Conservation (phyloP, 1,140 invertebrate species). For the Tetragonula clypearis region DNA sequence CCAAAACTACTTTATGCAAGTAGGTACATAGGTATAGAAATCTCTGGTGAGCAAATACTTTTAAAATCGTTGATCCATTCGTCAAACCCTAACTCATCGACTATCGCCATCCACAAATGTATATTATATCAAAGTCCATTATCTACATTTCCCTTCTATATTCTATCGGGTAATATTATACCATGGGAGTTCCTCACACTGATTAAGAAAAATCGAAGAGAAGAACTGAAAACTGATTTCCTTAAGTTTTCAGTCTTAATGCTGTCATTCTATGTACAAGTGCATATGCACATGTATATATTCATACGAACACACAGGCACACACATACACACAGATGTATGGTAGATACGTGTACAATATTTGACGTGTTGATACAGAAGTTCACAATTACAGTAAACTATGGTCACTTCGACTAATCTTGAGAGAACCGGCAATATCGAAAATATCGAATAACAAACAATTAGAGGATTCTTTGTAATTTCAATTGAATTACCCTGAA, state of each 20-base stretch:
- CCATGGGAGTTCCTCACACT: background rate
- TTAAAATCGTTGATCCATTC: constrained; percentile 12
- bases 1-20: background rate
- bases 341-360: background rate
- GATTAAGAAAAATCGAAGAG: background rate
- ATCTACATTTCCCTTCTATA: background rate
- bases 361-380: background rate
- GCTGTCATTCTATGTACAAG: constrained; percentile 18
- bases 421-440: background rate
- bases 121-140: constrained; percentile 39
- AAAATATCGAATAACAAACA: background rate
- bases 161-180: constrained; percentile 7
- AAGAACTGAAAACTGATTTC: constrained; percentile 26
- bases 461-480: background rate
- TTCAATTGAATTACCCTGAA: constrained; percentile 36
- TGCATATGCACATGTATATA: background rate
- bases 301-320: background rate
- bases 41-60: background rate
- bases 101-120: constrained; percentile 28
- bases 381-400: constrained; percentile 4
- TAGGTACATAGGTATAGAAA: constrained; percentile 24
- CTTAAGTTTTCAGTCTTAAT: constrained; percentile 37
- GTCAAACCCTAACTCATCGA: constrained; percentile 25
- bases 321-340: background rate
- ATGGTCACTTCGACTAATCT: background rate